Conservation (phyloP, 1,140 invertebrate species). For the Heliconius eleuchia region DNA sequence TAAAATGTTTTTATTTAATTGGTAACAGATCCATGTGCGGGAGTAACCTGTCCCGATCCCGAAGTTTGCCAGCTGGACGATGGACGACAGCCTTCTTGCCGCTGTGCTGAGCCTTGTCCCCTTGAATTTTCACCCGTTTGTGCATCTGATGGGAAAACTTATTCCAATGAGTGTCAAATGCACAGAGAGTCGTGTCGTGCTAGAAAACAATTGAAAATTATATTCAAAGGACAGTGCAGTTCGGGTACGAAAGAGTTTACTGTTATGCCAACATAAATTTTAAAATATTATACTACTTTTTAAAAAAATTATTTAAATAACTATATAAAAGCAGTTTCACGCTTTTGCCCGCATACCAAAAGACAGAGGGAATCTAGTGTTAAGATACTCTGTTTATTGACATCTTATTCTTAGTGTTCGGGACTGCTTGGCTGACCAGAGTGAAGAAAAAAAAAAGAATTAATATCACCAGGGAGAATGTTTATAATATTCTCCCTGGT, state of each 20-base stretch:
- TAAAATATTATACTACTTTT: no score
- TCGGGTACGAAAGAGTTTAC: conserved; percentile 82
- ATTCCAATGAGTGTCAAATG: conserved; percentile 92
- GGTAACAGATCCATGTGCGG: conserved; percentile 90
- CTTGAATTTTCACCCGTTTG: conserved; percentile 92
- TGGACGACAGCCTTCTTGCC: conserved; percentile 89
- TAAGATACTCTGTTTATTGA: no score
- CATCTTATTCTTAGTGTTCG: no score
- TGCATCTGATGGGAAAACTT: conserved; percentile 92
- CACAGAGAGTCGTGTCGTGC: conserved; percentile 88
- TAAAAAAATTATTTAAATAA: no score
- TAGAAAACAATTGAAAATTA: conserved; percentile 87
- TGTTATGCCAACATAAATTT: no score
- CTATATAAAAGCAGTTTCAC: no score
- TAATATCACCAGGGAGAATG: no score
- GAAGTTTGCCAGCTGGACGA: conserved; percentile 92
- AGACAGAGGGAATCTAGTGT: no score
- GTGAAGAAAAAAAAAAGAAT: no score
- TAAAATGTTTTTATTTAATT: background rate
- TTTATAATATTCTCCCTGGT: no score
- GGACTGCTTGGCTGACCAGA: no score
- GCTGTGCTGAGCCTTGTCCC: conserved; percentile 90
- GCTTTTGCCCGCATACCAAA: no score
- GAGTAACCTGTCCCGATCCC: conserved; percentile 87
- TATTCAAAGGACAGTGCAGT: conserved; percentile 90